Evolutionary conservation across 1,140 invertebrate species (phyloP).

Genomic region (Branchinecta lindahli): DNA sequence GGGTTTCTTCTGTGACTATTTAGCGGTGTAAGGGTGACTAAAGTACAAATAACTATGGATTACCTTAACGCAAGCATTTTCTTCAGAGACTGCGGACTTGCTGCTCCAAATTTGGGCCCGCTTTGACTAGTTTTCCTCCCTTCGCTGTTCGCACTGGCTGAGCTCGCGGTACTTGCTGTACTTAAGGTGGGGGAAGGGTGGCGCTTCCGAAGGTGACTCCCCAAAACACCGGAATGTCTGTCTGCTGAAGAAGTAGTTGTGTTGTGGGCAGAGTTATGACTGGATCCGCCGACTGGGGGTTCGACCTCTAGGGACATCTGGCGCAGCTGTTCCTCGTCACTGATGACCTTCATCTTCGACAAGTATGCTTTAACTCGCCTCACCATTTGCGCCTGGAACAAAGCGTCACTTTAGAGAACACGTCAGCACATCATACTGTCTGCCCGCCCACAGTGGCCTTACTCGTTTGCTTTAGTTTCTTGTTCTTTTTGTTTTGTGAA

Average conservation of each 20-base stretch:
- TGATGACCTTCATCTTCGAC: constrained; percentile 74
- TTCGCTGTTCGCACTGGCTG: constrained; percentile 57
- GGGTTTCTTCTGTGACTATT: no score
- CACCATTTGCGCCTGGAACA: constrained; percentile 73
- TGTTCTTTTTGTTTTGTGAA: no score
- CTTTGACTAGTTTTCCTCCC: constrained; percentile 27
- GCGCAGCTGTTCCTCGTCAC: constrained; percentile 77
- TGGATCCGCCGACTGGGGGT: constrained; percentile 38
- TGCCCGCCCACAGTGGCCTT: not conserved
- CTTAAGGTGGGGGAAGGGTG: constrained; percentile 74
- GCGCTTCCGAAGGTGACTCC: constrained; percentile 40
- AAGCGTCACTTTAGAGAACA: not conserved
- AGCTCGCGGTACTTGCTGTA: constrained; percentile 73
- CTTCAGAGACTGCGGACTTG: constrained; percentile 84
- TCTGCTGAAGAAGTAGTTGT: constrained; percentile 22
- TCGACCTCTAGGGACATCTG: constrained; percentile 81
- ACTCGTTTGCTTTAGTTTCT: no score
- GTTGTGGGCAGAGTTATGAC: constrained; percentile 11
- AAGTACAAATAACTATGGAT: not conserved
- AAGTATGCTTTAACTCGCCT: constrained; percentile 88
- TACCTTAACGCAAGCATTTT: constrained; percentile 67
- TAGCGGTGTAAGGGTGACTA: no score
- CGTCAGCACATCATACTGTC: constrained; percentile 1
- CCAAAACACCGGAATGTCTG: constrained; percentile 14
- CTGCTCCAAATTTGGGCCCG: constrained; percentile 57